Conservation (phyloP, 2,113 vertebrate species). For the Trogon melanurus region DNA sequence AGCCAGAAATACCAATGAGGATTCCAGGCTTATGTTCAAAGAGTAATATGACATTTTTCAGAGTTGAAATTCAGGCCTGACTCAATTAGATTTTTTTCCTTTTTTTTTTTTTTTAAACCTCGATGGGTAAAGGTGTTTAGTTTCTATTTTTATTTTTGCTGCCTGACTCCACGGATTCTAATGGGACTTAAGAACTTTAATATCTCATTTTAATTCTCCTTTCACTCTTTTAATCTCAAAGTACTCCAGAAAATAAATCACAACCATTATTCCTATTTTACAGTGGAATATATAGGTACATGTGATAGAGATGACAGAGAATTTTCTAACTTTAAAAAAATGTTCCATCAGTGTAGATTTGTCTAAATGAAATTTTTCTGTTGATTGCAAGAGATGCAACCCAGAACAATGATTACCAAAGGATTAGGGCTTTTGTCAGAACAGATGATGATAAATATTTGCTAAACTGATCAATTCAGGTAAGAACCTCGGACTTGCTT, state of each 20-base stretch:
- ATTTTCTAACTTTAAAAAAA: not conserved
- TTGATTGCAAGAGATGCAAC: not conserved
- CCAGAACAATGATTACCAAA: not conserved
- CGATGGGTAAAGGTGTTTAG: not conserved
- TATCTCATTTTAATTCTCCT: not conserved
- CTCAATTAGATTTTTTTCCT: not conserved
- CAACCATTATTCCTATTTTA: not conserved
- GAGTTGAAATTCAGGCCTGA: not conserved
- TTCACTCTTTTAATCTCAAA: not conserved
- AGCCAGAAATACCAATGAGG: conserved; percentile 24
- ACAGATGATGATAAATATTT: not conserved
- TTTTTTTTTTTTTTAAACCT: not conserved
- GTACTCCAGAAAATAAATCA: not conserved
- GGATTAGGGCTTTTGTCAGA: not conserved
- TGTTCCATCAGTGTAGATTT: not conserved
- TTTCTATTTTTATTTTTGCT: not conserved
- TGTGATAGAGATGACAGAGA: not conserved
- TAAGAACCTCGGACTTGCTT: not conserved
- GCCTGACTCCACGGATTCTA: not conserved
- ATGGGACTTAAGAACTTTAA: not conserved
- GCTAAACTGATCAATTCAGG: not conserved
- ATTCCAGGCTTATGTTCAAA: conserved; percentile 2
- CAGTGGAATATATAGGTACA: not conserved
- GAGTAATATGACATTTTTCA: conserved; percentile 1
- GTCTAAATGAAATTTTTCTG: not conserved